Percentiles rank a stretch among this genome's conserved stretches.
These are phyloP conservation scores for Megaustenia siamemsis DNA, from an alignment of 2,888 invertebrate genomes.

Conservation along the genomic window DNA sequence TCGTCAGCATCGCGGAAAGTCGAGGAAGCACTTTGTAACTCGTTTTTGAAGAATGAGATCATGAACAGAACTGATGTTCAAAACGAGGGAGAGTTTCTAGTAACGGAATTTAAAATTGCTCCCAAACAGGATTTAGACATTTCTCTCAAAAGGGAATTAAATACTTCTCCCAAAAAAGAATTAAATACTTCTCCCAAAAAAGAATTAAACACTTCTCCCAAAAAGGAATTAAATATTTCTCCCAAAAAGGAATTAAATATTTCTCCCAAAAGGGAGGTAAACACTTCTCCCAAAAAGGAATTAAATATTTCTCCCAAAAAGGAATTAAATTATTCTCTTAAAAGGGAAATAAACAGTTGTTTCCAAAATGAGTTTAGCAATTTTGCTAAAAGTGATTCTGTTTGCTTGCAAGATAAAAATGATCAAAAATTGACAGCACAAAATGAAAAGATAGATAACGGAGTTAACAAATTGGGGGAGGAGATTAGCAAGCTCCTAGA, in stretches of 20 bases:
- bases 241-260: not conserved
- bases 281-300: not conserved
- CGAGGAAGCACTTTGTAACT: no score
- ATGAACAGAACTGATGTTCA: no score
- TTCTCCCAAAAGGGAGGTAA: not conserved
- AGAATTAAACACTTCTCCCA: not conserved
- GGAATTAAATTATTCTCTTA: not conserved
- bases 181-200: not conserved
- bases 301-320: not conserved
- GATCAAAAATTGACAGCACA: not conserved
- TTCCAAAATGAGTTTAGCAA: no score
- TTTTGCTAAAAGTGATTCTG: no score
- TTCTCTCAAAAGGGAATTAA: no score
- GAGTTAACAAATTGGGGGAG: not conserved
- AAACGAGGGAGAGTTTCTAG: no score
- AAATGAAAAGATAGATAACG: not conserved
- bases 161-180: no score
- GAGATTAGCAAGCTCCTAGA: not conserved
- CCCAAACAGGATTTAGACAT: no score
- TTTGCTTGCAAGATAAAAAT: not conserved
- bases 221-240: not conserved
- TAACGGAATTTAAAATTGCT: no score
- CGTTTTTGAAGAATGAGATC: no score
- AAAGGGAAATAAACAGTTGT: not conserved
- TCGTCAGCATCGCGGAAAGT: not conserved